Conservation (phyloP, 2,888 invertebrate species). For the Ganaspis brasiliensis region DNA sequence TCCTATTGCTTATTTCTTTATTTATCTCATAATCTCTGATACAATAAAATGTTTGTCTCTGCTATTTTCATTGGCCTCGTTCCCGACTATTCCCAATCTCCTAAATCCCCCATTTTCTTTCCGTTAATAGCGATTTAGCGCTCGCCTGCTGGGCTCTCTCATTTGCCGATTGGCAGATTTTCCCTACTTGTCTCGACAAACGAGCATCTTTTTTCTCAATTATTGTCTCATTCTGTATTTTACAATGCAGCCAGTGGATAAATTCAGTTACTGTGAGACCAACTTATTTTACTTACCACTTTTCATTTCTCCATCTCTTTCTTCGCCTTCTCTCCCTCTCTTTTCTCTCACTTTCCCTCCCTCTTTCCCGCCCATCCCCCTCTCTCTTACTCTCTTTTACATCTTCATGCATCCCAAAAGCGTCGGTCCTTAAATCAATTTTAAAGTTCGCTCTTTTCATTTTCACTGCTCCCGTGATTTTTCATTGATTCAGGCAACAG, state of each 20-base stretch:
- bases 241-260: background rate
- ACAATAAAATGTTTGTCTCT: constrained; percentile 41
- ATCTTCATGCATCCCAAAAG: constrained; percentile 35
- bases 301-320: background rate
- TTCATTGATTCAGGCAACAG: too few relatives aligned
- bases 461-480: constrained; percentile 13
- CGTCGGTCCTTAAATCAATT: constrained; percentile 18
- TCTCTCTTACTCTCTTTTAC: constrained; percentile 35
- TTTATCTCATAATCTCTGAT: constrained; percentile 2
- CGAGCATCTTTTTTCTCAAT: background rate
- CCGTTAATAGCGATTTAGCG: background rate
- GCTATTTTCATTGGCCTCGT: constrained; percentile 20
- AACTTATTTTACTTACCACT: background rate
- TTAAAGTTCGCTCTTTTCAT: constrained; percentile 8
- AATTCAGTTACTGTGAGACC: background rate
- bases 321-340: constrained; percentile 26
- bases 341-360: constrained; percentile 2
- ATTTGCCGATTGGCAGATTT: constrained; percentile 2
- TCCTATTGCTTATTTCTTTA: background rate
- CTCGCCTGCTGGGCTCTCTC: background rate
- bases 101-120: constrained; percentile 55
- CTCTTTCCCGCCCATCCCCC: background rate
- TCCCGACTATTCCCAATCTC: constrained; percentile 2
- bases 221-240: background rate
- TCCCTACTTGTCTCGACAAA: background rate